Conservation (phyloP, 2,888 invertebrate species). For the Tetheella fluctuosa region DNA sequence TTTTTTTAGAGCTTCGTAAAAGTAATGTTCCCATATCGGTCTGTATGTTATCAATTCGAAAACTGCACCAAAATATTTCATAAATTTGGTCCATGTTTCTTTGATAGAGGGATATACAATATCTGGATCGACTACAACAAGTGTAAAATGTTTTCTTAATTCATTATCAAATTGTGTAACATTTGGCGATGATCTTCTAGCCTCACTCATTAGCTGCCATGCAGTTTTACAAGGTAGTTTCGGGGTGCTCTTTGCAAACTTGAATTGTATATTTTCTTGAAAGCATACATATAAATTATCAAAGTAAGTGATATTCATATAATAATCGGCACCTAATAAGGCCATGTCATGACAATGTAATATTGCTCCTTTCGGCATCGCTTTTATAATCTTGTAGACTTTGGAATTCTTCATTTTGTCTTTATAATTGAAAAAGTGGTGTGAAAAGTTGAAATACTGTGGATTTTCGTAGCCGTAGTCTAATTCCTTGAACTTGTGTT, state of each 20-base stretch:
- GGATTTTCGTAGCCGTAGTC: slow-evolving; percentile 82
- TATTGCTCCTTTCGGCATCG: slow-evolving; percentile 90
- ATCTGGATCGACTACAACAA: slow-evolving; percentile 79
- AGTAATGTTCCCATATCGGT: slow-evolving; percentile 87
- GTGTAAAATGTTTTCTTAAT: slow-evolving; percentile 80
- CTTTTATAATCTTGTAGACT: slow-evolving; percentile 86
- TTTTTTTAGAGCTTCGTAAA: slow-evolving; percentile 85
- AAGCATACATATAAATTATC: slow-evolving; percentile 84
- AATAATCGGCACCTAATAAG: slow-evolving; percentile 84
- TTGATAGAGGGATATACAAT: slow-evolving; percentile 78
- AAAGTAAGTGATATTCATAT: slow-evolving; percentile 86
- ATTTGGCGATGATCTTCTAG: slow-evolving; percentile 63
- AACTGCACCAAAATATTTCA: slow-evolving; percentile 81
- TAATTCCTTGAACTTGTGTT: slow-evolving; percentile 80
- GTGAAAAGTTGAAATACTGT: slow-evolving; percentile 85
- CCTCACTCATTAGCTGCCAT: slow-evolving; percentile 80
- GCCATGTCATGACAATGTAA: slow-evolving; percentile 89
- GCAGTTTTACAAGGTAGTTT: slow-evolving; percentile 40
- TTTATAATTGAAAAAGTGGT: slow-evolving; percentile 86
- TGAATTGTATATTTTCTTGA: slow-evolving; percentile 39
- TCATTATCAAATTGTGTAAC: slow-evolving; percentile 76
- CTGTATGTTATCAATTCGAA: slow-evolving; percentile 83
- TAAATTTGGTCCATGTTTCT: slow-evolving; percentile 85
- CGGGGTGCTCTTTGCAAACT: slow-evolving; percentile 58
- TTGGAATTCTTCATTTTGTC: slow-evolving; percentile 84